Conservation (phyloP, 2,888 invertebrate genomes). For the Epinotia ramella region DNA sequence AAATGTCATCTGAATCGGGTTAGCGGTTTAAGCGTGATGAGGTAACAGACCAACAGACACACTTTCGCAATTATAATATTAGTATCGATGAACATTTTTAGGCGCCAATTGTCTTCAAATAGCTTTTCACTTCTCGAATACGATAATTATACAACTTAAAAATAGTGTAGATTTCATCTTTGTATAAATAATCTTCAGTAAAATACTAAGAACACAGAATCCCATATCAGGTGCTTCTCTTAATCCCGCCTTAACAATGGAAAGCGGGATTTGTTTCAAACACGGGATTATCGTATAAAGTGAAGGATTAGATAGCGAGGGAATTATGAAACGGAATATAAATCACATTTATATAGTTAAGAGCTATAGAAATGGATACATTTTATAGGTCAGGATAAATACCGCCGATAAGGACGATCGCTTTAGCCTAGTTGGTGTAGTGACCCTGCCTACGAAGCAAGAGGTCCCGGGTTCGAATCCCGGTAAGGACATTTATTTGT, state of each 20-base stretch:
- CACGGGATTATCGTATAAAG: slow-evolving; percentile 22
- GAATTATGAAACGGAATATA: slow-evolving; percentile 12
- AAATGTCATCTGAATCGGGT: too few species aligned
- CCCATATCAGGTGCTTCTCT: slow-evolving; percentile 22
- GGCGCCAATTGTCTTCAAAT: not conserved
- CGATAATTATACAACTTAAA: not conserved
- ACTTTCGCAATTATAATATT: too few species aligned
- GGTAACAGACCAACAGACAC: too few species aligned
- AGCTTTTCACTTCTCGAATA: not conserved
- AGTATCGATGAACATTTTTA: not conserved
- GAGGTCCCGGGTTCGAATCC: too few species aligned
- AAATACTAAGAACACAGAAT: slow-evolving; percentile 5
- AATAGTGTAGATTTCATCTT: not conserved
- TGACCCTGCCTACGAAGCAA: too few species aligned
- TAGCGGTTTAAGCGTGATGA: too few species aligned
- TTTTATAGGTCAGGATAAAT: not conserved
- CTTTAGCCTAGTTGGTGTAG: too few species aligned
- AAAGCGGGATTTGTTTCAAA: slow-evolving; percentile 22
- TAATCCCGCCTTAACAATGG: slow-evolving; percentile 32
- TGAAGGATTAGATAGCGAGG: slow-evolving; percentile 18
- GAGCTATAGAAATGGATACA: not conserved
- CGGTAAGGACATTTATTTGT: too few species aligned
- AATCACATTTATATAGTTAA: not conserved
- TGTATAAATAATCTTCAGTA: not conserved
- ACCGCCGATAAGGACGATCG: too few species aligned